phyloP scores from a whole-genome alignment of 2,113 vertebrate species.

The Symphodus melops region DNA sequence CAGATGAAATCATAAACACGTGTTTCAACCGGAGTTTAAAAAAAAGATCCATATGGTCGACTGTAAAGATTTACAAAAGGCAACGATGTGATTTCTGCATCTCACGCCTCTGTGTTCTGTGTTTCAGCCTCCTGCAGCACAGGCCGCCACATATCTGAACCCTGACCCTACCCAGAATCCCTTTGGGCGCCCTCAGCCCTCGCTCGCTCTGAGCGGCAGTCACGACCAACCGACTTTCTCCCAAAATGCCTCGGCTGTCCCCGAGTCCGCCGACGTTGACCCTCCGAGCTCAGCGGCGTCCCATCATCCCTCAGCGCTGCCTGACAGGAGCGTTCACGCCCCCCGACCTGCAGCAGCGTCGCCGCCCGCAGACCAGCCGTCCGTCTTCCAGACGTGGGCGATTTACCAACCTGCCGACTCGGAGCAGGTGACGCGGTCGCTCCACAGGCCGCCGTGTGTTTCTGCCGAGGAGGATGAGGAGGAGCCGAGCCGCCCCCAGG shows the following conservation, averaged over 20 bases:
- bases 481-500: background rate
- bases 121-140: slow-evolving; percentile 14
- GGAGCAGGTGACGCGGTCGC: background rate
- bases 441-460: background rate
- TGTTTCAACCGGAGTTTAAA: no score
- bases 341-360: background rate
- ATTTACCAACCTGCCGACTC: background rate
- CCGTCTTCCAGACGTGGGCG: background rate
- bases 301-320: background rate
- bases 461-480: background rate
- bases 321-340: background rate
- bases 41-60: no score
- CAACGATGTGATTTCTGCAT: no score
- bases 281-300: background rate
- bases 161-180: slow-evolving; percentile 12
- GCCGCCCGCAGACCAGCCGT: background rate
- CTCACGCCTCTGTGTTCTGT: background rate
- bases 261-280: accelerated
- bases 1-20: no score
- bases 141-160: background rate
- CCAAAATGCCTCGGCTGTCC: background rate
- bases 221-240: slow-evolving; percentile 2
- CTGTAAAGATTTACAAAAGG: no score
- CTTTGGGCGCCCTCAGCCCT: background rate
- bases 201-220: slow-evolving; percentile 8